phyloP scores from a whole-genome alignment of 2,888 invertebrate genomes.

The Protophormia terraenovae region DNA sequence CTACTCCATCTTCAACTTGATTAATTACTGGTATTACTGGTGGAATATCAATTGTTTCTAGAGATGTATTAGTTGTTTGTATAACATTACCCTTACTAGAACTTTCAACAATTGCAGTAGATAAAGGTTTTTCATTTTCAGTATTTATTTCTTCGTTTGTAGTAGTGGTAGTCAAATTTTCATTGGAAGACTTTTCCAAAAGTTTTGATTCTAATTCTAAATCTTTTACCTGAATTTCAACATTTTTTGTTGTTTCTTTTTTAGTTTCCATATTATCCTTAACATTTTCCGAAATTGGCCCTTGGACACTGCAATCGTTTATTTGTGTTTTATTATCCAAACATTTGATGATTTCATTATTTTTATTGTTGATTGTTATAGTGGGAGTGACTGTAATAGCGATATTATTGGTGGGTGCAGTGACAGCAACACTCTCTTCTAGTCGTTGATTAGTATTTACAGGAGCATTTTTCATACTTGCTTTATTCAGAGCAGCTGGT shows the following conservation, averaged over 20 bases:
- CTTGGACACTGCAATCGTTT: conserved; percentile 2
- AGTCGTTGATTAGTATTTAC: background rate
- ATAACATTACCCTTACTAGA: background rate
- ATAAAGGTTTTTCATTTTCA: background rate
- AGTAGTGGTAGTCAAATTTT: background rate
- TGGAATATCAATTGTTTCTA: background rate
- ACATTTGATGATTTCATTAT: conserved; percentile 36
- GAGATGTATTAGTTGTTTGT: background rate
- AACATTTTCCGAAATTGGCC: background rate
- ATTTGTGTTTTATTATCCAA: conserved; percentile 28
- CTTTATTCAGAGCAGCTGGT: conserved; percentile 57
- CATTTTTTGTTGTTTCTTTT: background rate
- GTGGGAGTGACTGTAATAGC: background rate
- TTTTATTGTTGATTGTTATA: background rate
- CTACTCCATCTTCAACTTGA: background rate
- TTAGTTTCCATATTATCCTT: background rate
- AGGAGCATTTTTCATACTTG: background rate
- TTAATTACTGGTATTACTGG: background rate
- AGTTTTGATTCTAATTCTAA: background rate
- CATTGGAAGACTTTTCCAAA: background rate
- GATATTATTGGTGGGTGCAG: background rate
- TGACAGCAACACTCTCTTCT: background rate
- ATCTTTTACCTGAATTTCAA: background rate
- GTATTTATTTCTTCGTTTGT: background rate
- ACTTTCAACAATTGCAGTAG: background rate